Base-by-base conservation (phyloP, 2,113 vertebrate genomes). In the Platanista minor region DNA sequence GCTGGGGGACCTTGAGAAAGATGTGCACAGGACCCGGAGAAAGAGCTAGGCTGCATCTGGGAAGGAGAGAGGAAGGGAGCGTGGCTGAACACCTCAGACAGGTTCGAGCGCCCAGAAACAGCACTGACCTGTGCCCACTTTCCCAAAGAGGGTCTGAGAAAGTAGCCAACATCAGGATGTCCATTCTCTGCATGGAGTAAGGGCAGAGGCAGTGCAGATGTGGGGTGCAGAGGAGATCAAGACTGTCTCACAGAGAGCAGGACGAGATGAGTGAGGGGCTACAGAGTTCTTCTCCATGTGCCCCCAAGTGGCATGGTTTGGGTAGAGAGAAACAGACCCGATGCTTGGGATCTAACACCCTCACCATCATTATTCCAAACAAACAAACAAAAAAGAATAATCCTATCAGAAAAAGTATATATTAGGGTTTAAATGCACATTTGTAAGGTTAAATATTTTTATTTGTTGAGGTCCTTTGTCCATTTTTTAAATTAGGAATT, bases 231-330 rank as follows among this genome's bases (percentile, higher is more conserved):
- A 64, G 36, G 18, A n/a, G 52, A 43, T 29, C 7, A 17, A 12
- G n/a, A 39, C 64, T 33, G 18, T 4, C 7, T 29, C 89, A 72
- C 29, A 7, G 75, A 31, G n/a, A 27, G 11, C 10, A 49, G 59
- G 29, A 27, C 0, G 0, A 6, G 3, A 23, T 39, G 31, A 17
- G 5, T 0, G 11, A 61, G 2, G 25, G 84, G 11, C 17, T 87
- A 23, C 20, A 29, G 66, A 66, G 7, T 3, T 57, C 61, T 18
- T 59, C 82, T 61, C 54, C 39, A 69, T 0, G 6, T 2, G 18
- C 71, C 20, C 61, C 31, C 11, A 43, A n/a, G 15, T 20, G 69
- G 18, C 66, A 31, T 5, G 2, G 5, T 69, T 52, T 81, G 4
- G 29, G 64, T 41, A 54, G 7, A 90, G 6, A 82, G 13, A 57